Conservation (phyloP, 1,140 invertebrate genomes). For the Drosophila pseudoananassae region DNA sequence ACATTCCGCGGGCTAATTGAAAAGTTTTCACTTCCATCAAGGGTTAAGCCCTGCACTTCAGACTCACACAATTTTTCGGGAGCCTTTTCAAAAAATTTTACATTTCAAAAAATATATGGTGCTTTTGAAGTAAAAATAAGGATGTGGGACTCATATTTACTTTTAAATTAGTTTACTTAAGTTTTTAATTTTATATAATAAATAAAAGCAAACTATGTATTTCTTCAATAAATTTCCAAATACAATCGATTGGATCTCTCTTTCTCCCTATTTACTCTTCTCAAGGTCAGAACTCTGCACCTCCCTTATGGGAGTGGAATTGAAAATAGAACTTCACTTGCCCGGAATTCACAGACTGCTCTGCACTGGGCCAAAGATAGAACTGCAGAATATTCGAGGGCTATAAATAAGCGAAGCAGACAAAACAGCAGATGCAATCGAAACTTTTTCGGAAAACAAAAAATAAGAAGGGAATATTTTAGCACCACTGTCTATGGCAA, state of each 20-base stretch:
- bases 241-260: background rate
- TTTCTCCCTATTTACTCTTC: background rate
- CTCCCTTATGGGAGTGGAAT: slow-evolving; percentile 43
- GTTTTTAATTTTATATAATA: background rate
- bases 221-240: background rate
- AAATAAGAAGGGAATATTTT: slow-evolving; percentile 1
- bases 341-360: slow-evolving; percentile 45
- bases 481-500: background rate
- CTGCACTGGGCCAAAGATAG: slow-evolving; percentile 46
- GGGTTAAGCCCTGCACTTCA: slow-evolving; percentile 12
- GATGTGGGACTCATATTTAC: too few species aligned
- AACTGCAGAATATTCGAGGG: slow-evolving; percentile 37
- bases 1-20: slow-evolving; percentile 33
- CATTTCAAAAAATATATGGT: background rate
- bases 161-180: too few species aligned
- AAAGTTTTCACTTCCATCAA: slow-evolving; percentile 30
- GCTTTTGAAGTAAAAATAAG: too few species aligned
- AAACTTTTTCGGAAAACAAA: slow-evolving; percentile 31
- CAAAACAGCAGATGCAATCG: slow-evolving; percentile 41
- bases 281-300: slow-evolving; percentile 40
- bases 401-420: slow-evolving; percentile 54
- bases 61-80: background rate
- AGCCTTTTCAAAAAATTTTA: background rate
- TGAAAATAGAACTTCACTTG: slow-evolving; percentile 43
- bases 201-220: background rate